Evolutionary conservation across 2,113 vertebrate genomes (phyloP).

Genomic region (Haplochromis burtoni): DNA sequence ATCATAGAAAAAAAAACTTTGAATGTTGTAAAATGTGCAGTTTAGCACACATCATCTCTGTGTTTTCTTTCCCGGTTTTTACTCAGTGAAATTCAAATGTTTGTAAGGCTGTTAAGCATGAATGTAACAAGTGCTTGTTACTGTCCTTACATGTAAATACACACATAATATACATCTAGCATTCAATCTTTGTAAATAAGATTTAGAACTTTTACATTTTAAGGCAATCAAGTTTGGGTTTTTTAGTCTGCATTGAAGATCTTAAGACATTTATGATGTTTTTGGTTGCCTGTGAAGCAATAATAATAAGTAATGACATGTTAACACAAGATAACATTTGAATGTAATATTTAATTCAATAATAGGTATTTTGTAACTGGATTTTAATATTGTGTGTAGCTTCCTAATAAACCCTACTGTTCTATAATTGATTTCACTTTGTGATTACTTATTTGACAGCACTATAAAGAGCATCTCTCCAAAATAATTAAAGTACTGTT

Average conservation of each 20-base stretch:
- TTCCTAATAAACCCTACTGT: neutral
- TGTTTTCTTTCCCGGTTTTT: neutral
- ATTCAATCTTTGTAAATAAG: neutral
- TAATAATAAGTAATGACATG: neutral
- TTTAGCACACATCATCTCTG: neutral
- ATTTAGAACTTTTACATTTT: neutral
- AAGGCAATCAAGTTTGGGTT: neutral
- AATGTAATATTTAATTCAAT: neutral
- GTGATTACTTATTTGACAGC: neutral
- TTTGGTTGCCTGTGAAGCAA: neutral
- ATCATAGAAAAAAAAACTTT: neutral
- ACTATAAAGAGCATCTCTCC: rapidly evolving
- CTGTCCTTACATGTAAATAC: neutral
- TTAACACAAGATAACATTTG: neutral
- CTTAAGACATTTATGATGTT: neutral
- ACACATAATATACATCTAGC: neutral
- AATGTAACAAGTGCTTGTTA: neutral
- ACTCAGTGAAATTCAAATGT: neutral
- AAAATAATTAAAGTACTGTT: neutral
- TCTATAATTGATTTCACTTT: neutral
- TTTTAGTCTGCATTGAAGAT: neutral
- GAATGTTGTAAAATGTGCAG: neutral
- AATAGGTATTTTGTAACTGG: neutral
- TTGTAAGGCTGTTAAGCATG: neutral
- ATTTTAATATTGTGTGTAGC: neutral